phyloP scores from a whole-genome alignment of 2,888 invertebrate species.

The Helicoverpa assulta region DNA sequence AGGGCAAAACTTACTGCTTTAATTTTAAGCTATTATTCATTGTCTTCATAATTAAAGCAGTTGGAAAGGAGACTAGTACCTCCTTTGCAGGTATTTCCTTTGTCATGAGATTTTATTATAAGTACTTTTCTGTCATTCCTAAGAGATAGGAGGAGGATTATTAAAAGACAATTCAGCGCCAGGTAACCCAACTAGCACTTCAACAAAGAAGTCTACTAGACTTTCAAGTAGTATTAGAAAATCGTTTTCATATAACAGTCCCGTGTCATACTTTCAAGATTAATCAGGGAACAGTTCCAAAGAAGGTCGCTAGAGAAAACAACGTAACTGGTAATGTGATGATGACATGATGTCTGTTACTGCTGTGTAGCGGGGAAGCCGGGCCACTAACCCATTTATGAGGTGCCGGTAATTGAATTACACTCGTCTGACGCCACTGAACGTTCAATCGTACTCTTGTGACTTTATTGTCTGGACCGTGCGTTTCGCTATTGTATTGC shows the following conservation, averaged over 20 bases:
- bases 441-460: constrained; percentile 51
- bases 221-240: background rate
- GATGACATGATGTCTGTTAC: constrained; percentile 66
- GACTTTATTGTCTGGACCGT: constrained; percentile 44
- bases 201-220: background rate
- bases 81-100: no score
- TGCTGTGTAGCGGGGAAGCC: constrained; percentile 73
- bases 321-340: constrained; percentile 70
- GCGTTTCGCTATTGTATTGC: constrained; percentile 9
- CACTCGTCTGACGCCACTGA: constrained; percentile 66
- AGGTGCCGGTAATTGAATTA: constrained; percentile 82
- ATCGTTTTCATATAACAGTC: background rate
- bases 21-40: constrained; percentile 13
- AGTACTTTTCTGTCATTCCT: no score
- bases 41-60: background rate
- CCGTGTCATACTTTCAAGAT: constrained; percentile 13
- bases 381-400: constrained; percentile 84
- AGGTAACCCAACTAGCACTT: background rate
- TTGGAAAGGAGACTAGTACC: background rate
- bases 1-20: constrained; percentile 32
- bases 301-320: constrained; percentile 53
- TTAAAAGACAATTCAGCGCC: no score
- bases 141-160: no score
- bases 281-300: constrained; percentile 37
- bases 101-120: no score